Base-by-base conservation (phyloP, 1,140 invertebrate genomes). In the Bombus breviceps region DNA sequence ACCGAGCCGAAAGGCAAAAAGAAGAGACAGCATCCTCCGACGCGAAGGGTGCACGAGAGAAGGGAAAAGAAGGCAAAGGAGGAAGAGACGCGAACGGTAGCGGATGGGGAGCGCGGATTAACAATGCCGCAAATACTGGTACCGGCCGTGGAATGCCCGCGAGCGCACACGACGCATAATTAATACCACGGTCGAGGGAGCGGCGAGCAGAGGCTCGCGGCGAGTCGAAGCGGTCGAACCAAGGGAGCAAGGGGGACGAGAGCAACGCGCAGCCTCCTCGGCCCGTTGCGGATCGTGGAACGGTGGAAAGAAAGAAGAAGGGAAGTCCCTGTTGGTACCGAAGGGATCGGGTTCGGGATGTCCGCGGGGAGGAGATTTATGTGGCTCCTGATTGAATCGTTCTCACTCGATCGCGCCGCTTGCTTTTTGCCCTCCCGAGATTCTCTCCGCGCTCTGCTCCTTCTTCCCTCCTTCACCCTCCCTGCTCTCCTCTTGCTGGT, bases 331-430 rank as follows among this genome's bases (percentile, higher is more conserved):
- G 74, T 81, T 77, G 89, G 85, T 86, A 86, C 87, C 64, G 82
- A 34, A 84, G 88, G 92, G 91, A 93, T 89, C 90, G 83, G 91
- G 91, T 87, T 91, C 92, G 91, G 93, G 93, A 94, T 95, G 95
- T 94, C 94, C 92, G 92, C 93, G 91, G 93, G 93, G 92, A 94
- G 93, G 93, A 95, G 95, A 95, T 95, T 95, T 95, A 95, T 95
- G 95, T 95, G 93, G 92, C 94, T 95, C 93, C 95, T 95, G 95
- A 95, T 95, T 95, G 95, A 95, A 95, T 95, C 94, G 95, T 95
- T 95, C 94, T 95, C 94, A 95, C 95, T 94, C 94, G 94, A 95
- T 95, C 93, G 94, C 91, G 91, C 92, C 91, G 93, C 91, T 94
- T 92, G 92, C 93, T 94, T 94, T 93, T 94, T 94, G 91, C 92